Evolutionary conservation across 2,888 invertebrate species (phyloP).

Genomic region (Athrips mouffetella): DNA sequence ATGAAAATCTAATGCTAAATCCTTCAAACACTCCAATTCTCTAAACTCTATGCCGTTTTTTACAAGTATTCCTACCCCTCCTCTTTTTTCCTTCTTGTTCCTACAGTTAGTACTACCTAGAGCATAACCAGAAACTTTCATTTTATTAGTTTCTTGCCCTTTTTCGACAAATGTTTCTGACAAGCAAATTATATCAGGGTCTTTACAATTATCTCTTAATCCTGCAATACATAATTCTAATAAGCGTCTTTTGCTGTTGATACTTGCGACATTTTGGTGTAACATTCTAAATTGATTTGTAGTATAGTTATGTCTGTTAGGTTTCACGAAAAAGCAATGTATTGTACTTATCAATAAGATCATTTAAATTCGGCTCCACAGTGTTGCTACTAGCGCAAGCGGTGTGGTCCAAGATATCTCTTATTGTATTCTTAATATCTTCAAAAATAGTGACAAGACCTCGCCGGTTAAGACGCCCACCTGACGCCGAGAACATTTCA

Average conservation of each 20-base stretch:
- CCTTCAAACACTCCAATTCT: background rate
- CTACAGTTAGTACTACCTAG: background rate
- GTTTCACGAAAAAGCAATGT: background rate
- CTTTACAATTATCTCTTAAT: background rate
- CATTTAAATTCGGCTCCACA: background rate
- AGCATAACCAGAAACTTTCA: background rate
- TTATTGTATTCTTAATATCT: background rate
- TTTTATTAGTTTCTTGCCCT: background rate
- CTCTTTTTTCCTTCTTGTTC: background rate
- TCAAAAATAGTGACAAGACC: background rate
- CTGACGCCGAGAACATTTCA: constrained; percentile 11
- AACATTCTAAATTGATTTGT: background rate
- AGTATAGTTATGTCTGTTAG: background rate
- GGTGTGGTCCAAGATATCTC: background rate
- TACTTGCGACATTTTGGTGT: background rate
- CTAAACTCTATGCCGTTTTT: background rate
- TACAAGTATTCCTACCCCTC: background rate
- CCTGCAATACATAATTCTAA: background rate
- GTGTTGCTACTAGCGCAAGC: background rate
- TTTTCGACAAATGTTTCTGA: background rate
- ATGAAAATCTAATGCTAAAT: background rate
- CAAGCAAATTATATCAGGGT: background rate
- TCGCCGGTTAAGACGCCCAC: background rate
- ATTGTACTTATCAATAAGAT: background rate
- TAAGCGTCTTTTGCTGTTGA: background rate